phyloP scores from a whole-genome alignment of 2,797 vertebrate species.

The Gambusia yucatana region DNA sequence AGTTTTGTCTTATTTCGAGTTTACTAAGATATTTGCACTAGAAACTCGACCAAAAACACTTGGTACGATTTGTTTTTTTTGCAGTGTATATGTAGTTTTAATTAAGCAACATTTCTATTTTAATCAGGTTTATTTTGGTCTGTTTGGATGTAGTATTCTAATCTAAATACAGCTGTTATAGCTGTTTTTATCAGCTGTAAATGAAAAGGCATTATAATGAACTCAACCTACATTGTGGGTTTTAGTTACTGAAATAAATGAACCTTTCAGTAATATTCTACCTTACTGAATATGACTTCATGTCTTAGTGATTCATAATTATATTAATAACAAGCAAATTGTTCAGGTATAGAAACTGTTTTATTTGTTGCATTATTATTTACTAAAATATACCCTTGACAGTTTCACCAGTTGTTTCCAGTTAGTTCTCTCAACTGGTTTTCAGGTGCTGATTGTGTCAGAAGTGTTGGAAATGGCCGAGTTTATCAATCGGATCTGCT shows the following conservation, averaged over 20 bases:
- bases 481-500: conserved; percentile 87
- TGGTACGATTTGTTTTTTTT: no score
- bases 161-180: not conserved
- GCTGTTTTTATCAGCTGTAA: not conserved
- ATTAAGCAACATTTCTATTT: not conserved
- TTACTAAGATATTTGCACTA: no score
- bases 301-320: not conserved
- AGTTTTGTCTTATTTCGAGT: no score
- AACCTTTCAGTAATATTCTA: not conserved
- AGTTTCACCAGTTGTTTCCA: not conserved
- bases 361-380: not conserved
- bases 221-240: no score
- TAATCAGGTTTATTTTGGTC: not conserved
- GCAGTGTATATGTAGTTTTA: not conserved
- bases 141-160: not conserved
- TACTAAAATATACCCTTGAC: not conserved
- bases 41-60: no score
- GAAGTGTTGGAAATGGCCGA: conserved; percentile 83
- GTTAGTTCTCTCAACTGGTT: not conserved
- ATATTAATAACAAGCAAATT: not conserved
- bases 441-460: conserved; percentile 85
- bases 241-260: not conserved
- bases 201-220: not conserved
- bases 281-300: not conserved
- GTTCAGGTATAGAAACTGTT: not conserved